Conservation (phyloP, 1,140 invertebrate genomes). For the Drosophila asahinai region DNA sequence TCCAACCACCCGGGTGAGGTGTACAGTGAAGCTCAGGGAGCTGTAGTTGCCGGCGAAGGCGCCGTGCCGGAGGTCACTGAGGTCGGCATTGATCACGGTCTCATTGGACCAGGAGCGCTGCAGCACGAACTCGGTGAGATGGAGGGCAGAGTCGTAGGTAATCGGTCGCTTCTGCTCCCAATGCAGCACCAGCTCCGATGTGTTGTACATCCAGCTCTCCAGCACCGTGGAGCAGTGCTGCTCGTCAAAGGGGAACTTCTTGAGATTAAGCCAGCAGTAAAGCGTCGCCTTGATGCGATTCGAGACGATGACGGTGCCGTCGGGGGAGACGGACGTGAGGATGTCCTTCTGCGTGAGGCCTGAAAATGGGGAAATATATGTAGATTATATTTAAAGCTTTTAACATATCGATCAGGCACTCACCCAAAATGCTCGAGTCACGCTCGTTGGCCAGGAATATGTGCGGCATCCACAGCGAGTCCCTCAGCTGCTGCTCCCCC, state of each 20-base stretch:
- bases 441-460: constrained; percentile 93
- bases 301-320: constrained; percentile 91
- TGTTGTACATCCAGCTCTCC: constrained; percentile 94
- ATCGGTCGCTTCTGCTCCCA: constrained; percentile 92
- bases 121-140: constrained; percentile 93
- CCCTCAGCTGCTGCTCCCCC: constrained; percentile 89
- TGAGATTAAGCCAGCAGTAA: constrained; percentile 92
- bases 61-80: constrained; percentile 88
- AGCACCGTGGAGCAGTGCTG: constrained; percentile 92
- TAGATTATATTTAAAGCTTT: too few species aligned
- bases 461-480: constrained; percentile 92
- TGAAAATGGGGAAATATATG: constrained; percentile 6
- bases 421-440: constrained; percentile 87
- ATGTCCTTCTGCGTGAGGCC: constrained; percentile 92
- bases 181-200: constrained; percentile 89
- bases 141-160: constrained; percentile 90
- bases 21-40: constrained; percentile 91
- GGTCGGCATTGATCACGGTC: constrained; percentile 88
- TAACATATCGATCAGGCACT: too few species aligned
- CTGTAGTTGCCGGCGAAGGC: constrained; percentile 94
- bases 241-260: constrained; percentile 94
- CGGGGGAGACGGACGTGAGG: constrained; percentile 90
- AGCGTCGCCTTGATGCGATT: constrained; percentile 91
- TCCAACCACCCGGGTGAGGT: constrained; percentile 92
- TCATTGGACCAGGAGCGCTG: constrained; percentile 90